Base-by-base conservation (phyloP, 2,888 invertebrate genomes). In the Cosmia trapezina region DNA sequence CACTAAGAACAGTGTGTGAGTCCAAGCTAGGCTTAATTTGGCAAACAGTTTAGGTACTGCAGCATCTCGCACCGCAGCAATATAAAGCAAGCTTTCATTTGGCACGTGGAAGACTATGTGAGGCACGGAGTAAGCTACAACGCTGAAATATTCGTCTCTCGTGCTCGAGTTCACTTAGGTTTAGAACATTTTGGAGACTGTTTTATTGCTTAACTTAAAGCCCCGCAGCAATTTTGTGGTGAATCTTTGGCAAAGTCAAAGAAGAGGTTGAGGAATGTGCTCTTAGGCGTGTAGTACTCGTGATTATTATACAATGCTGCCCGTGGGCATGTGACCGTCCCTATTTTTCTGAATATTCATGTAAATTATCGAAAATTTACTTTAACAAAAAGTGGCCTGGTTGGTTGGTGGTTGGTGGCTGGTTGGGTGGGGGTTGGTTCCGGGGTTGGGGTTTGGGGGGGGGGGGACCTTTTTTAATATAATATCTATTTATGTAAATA, bases 61-160 rank as follows among this genome's bases (percentile, higher is more conserved):
- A 65, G 45, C 41, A 54, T 64, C 37, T 57, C 22, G 19, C 14
- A 22, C 54, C 41, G 61, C 68, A 41, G 19, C 45, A 33, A 47
- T 57, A 64, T 62, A 47, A 47, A 43, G 61, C 51, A 47, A 66
- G 63, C 43, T 70, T 64, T 67, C 54, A 64, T 67, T 81, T 81
- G 76, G 79, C 79, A 76, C 59, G 76, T 45, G 43, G 22, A 19
- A 37, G 33, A 33, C 41, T 12, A 56, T 56, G 41, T 49, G 7
- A 41, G 47, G n/a, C 41, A 47, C 51, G 19, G 33, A 62, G 22
- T 62, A 53, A 60, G 28, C n/a, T 78, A 51, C n/a, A 47, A 12
- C 41, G 41, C 37, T 51, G 51, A 64, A 68, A 61, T 78, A 79
- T 79, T 47, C 45, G 33, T 11, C 33, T 8, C 11, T n/a, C 61